phyloP scores from a whole-genome alignment of 2,888 invertebrate genomes.

The Augochlorella aurata region DNA sequence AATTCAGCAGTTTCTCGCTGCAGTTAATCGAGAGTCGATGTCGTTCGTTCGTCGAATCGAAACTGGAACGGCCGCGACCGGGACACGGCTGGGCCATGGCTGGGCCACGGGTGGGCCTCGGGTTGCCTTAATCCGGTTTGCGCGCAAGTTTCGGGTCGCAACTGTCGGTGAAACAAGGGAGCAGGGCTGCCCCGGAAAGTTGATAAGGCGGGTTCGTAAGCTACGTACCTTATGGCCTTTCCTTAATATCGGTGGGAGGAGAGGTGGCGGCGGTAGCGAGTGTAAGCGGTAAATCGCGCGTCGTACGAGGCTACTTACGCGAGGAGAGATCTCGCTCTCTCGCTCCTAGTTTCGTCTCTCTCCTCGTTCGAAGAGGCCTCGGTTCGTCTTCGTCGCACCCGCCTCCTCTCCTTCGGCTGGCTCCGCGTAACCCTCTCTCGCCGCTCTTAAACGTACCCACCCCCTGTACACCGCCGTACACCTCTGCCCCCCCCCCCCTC shows the following conservation, averaged over 20 bases:
- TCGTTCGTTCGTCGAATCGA: background rate
- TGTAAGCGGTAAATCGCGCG: slow-evolving; percentile 62
- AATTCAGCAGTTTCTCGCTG: too few relatives aligned
- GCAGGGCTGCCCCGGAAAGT: slow-evolving; percentile 40
- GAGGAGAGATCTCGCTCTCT: slow-evolving; percentile 26
- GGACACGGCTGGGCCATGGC: too few relatives aligned
- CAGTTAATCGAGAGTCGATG: too few relatives aligned
- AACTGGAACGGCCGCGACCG: background rate
- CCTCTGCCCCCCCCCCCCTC: background rate
- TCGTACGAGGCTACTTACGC: slow-evolving; percentile 61
- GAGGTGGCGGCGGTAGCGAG: slow-evolving; percentile 24
- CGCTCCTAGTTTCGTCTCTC: background rate
- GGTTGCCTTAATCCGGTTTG: slow-evolving; percentile 25
- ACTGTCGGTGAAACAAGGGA: slow-evolving; percentile 19
- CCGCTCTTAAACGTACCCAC: slow-evolving; percentile 2
- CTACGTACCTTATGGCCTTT: slow-evolving; percentile 59
- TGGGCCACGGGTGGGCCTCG: background rate
- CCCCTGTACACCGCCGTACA: background rate
- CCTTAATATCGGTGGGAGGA: slow-evolving; percentile 55
- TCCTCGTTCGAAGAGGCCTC: background rate
- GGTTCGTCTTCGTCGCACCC: slow-evolving; percentile 11
- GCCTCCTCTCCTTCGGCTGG: background rate
- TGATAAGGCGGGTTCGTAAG: slow-evolving; percentile 58
- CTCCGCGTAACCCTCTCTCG: slow-evolving; percentile 9
- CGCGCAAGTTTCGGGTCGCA: background rate